Base-by-base conservation (phyloP, 1,140 invertebrate species). In the Radopholus similis region DNA sequence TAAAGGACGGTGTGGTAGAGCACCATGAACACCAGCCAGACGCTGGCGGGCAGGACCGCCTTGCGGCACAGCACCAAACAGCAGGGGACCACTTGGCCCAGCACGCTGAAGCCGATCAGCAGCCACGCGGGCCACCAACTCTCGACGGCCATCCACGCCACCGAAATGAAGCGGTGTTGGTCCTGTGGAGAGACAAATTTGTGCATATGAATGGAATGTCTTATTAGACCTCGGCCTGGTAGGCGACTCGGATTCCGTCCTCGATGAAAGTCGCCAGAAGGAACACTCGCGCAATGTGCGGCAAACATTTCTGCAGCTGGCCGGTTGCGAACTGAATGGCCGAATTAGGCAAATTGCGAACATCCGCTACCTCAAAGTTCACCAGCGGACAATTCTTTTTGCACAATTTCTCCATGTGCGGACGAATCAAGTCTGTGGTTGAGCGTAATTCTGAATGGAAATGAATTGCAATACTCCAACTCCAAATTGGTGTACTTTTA, bases 121-220 rank as follows among this genome's bases (percentile, higher is more conserved):
- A 23, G 2, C 30, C 35, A 13, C 4, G 51, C 51, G 15, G 51
- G 51, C 18, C n/a, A 15, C 51, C 51, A 53, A 53, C 28, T 53
- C 15, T 28, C 28, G 28, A 53, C 30, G 15, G 15, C 18, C 15
- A 32, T 32, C 51, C 51, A 53, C 30, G 30, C 30, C 15, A 53
- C 51, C 4, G 51, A 53, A 53, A 53, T 53, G 35, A 30, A 53
- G 0, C 51, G 51, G 18, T 53, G 51, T 53, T 53, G 51, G n/a
- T 53, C 51, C 51, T 53, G 30, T 53, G n/a, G n/a, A n/a, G n/a
- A n/a, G n/a, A n/a, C n/a, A n/a, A 53, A 53, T 53, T 53, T 15
- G 15, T 53, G 13, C 13, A 53, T n/a, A 13, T n/a, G 28, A n/a
- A 53, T 30, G 28, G 13, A n/a, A 51, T 4, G 30, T 30, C 13